Conservation (phyloP, 1,140 invertebrate genomes). For the Bathynomus jamesi region DNA sequence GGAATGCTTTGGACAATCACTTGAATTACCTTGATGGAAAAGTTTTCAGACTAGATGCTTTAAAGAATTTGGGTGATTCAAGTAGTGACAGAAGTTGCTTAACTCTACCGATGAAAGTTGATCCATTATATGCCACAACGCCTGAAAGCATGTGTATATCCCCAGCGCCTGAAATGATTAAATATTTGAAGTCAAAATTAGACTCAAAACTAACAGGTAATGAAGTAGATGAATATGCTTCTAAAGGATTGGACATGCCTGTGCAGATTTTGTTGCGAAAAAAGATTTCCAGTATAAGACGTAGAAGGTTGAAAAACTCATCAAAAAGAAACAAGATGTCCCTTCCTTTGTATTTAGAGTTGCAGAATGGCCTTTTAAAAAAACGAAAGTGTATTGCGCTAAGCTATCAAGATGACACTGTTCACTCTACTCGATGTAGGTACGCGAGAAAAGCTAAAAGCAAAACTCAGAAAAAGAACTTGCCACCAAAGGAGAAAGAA, state of each 20-base stretch:
- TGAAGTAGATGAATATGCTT: neutral
- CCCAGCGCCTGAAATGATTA: constrained; percentile 13
- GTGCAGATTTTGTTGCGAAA: constrained; percentile 21
- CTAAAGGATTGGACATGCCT: constrained; percentile 15
- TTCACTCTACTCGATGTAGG: neutral
- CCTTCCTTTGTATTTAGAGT: neutral
- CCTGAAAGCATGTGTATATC: constrained; percentile 16
- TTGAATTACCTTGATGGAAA: constrained; percentile 26
- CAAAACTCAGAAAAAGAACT: neutral
- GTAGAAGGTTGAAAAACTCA: neutral
- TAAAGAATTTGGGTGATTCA: constrained; percentile 10
- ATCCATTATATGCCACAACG: constrained; percentile 12
- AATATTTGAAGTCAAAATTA: constrained; percentile 18
- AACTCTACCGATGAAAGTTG: constrained; percentile 15
- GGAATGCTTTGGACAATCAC: constrained; percentile 23
- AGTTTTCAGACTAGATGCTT: constrained; percentile 6
- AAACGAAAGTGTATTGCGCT: neutral
- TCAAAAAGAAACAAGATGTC: neutral
- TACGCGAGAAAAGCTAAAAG: constrained; percentile 4
- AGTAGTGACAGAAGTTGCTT: constrained; percentile 19
- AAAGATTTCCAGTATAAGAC: constrained; percentile 10
- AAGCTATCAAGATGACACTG: neutral
- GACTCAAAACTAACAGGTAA: neutral
- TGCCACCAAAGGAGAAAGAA: neutral
- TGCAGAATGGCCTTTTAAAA: neutral